Base-by-base conservation (phyloP, 2,888 invertebrate species). In the Anoncus sp. region DNA sequence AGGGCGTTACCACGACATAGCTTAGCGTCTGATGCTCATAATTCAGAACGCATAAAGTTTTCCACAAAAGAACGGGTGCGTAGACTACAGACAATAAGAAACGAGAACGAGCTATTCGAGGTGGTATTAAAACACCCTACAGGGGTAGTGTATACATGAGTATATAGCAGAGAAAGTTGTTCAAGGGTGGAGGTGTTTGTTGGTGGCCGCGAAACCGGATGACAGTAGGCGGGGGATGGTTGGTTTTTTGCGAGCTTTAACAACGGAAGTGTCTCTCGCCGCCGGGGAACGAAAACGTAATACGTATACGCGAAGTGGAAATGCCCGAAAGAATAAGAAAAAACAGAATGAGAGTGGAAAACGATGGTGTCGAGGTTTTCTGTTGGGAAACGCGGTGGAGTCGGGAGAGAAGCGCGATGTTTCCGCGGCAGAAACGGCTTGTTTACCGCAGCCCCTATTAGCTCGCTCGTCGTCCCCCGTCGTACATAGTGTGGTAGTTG, bases 361-460 rank as follows among this genome's bases (percentile, higher is more conserved):
- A 70, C 51, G 73, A 65, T 22, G 63, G 69, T 49, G 72, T 72
- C 62, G 67, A 59, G 31, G 24, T 38, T 45, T 43, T 45, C 63
- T 57, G 71, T 66, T 24, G 49, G 60, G 38, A 38, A 43, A 35
- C 59, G 76, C 45, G 67, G 69, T 53, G 62, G 38, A 60, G 70
- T 53, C 59, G 18, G 40, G 20, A 43, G 62, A 51, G 47, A 66
- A 71, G 81, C 78, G 80, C 77, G 70, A 83, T 83, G 86, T 84
- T 87, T 84, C 86, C 82, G 83, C 67, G 82, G 81, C 77, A 82
- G 84, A 85, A 85, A 85, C 86, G 83, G 84, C 85, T 85, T 88
- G 89, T 88, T 88, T 89, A 88, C 85, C 85, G 78, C 84, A 82
- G 83, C 81, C 79, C 84, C 86, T 87, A 88, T 88, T 88, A 87